A percentile compares a stretch with the other conserved stretches of the same genome.
Conservation (phyloP, 2,113 vertebrate species). For the Microtus ochrogaster region DNA sequence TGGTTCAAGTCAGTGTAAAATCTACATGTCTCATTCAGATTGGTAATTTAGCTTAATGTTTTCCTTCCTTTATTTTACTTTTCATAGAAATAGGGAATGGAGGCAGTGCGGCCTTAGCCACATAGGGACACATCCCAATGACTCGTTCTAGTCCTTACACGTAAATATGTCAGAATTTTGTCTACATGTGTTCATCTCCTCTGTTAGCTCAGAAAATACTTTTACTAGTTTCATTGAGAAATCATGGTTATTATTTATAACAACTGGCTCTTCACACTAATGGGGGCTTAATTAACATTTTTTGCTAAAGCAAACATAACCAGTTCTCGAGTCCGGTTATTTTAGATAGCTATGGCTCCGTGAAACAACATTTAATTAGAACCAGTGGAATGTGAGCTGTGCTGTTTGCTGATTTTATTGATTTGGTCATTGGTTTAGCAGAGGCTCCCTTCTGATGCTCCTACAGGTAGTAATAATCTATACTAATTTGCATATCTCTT, state of each 20-base stretch:
- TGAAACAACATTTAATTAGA: not conserved
- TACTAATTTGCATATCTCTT: not conserved
- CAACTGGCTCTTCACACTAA: not conserved
- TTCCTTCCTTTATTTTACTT: not conserved
- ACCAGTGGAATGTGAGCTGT: not conserved
- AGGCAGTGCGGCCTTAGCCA: not conserved
- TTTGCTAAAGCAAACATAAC: not conserved
- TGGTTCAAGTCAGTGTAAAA: conserved; percentile 14
- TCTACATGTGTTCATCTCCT: not conserved
- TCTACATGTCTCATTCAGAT: not conserved
- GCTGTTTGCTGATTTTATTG: not conserved
- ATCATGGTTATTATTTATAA: not conserved
- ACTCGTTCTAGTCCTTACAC: not conserved
- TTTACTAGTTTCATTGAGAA: not conserved
- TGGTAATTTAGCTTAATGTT: not conserved
- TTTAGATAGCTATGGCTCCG: not conserved
- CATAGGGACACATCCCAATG: not conserved
- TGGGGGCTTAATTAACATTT: not conserved
- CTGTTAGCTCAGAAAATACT: conserved; percentile 7
- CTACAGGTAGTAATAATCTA: not conserved
- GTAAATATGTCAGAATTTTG: not conserved
- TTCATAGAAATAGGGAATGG: not conserved
- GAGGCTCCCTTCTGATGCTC: not conserved
- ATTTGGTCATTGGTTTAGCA: conserved; percentile 12
- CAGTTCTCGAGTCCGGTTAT: not conserved